Evolutionary conservation across 2,888 invertebrate species (phyloP), one percentile per base, ranked within the genome.

Genomic region (Xanthorhoe spadicearia): DNA sequence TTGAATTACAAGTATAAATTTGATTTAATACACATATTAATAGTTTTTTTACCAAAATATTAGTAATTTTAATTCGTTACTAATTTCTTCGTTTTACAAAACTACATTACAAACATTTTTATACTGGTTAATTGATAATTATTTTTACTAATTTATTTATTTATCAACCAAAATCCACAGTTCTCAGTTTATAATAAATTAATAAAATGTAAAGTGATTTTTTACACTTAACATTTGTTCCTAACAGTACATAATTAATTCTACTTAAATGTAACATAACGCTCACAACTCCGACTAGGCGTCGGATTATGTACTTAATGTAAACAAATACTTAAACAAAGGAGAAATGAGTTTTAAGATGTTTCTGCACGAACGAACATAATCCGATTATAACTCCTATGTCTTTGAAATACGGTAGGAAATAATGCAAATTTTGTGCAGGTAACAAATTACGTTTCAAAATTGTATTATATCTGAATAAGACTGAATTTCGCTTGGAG

Each of bases 221-320:
- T n/a, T n/a, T n/a, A n/a, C n/a, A n/a, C n/a, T n/a, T n/a, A n/a
- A n/a, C n/a, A n/a, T n/a, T n/a, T n/a, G n/a, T n/a, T n/a, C n/a
- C n/a, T n/a, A n/a, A n/a, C 23, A 7, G 32, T 32, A 32, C 32
- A 7, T 32, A 32, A 7, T 32, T 32, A 43, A 13, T 43, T 43
- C 38, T 43, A 9, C 13, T 43, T 13, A 43, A 43, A 43, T 13
- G 13, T 43, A 43, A 43, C 2, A 43, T 43, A 13, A 43, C 38
- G 13, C 32, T 43, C 38, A 43, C 13, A 43, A 43, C 38, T 43
- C 38, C 38, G 38, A 43, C 38, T 43, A 43, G 13, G 38, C 38
- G 13, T 17, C 6, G 32, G 62, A 68, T 72, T 68, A 70, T 53
- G 46, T 60, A 63, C 51, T 58, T 67, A 68, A 69, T 64, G 48